These are phyloP conservation scores for Rhynchonycteris naso DNA, from an alignment of 2,797 vertebrate genomes.

Conservation along the genomic window DNA sequence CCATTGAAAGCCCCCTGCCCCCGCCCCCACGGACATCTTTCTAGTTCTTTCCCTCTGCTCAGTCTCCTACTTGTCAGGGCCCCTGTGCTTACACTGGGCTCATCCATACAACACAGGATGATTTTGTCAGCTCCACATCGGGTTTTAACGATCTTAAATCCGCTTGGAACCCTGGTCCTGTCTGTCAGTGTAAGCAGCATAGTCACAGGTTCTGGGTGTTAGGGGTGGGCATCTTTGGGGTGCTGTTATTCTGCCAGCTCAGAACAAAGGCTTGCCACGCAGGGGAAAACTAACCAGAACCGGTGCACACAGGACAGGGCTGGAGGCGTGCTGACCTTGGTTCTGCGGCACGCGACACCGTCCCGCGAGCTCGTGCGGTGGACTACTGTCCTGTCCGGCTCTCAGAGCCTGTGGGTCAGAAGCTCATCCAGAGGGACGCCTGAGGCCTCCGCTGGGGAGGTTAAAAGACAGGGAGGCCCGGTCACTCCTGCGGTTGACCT, in stretches of 20 bases:
- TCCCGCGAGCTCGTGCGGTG: fast-evolving
- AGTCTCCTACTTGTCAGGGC: fast-evolving
- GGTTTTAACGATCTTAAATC: background rate
- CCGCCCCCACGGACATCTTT: fast-evolving
- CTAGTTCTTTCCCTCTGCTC: fast-evolving
- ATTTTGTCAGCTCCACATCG: too few relatives aligned
- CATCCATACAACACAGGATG: fast-evolving
- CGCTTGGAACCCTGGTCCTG: background rate
- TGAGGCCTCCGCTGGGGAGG: background rate
- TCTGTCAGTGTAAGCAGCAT: fast-evolving
- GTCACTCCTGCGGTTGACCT: fast-evolving
- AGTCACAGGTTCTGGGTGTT: fast-evolving
- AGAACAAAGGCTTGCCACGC: background rate
- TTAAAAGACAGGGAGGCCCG: fast-evolving
- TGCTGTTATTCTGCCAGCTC: fast-evolving
- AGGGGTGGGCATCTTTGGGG: background rate
- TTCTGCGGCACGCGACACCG: background rate
- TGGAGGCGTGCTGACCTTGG: fast-evolving
- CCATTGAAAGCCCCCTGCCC: fast-evolving
- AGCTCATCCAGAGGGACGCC: fast-evolving
- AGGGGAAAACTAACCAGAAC: background rate
- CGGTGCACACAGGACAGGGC: background rate
- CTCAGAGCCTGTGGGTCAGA: background rate
- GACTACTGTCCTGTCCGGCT: too few relatives aligned
- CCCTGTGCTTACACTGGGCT: too few relatives aligned